phyloP scores from a whole-genome alignment of 2,888 invertebrate genomes.

The Gymnocheta viridis region DNA sequence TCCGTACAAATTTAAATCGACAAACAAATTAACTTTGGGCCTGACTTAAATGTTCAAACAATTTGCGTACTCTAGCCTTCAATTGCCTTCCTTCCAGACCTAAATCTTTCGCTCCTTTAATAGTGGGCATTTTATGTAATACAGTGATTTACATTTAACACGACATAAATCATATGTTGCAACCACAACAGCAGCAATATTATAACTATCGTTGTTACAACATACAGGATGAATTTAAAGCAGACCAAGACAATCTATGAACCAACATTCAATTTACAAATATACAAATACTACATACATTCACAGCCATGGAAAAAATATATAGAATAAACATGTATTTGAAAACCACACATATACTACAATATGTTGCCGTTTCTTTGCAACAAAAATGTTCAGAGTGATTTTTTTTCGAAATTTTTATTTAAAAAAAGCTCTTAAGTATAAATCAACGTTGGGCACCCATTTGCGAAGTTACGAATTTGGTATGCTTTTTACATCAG shows the following conservation, averaged over 20 bases:
- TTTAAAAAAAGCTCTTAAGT: too few relatives aligned
- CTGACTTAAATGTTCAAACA: constrained; percentile 53
- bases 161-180: constrained; percentile 76
- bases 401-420: too few relatives aligned
- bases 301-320: not conserved
- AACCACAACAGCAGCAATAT: constrained; percentile 70
- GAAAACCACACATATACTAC: constrained; percentile 46
- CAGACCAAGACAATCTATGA: constrained; percentile 10
- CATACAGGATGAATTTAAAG: constrained; percentile 21
- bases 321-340: constrained; percentile 47
- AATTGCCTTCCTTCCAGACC: not conserved
- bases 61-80: constrained; percentile 9
- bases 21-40: constrained; percentile 20
- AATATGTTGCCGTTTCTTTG: constrained; percentile 18
- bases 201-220: constrained; percentile 18
- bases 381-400: not conserved
- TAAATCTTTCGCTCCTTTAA: constrained; percentile 18
- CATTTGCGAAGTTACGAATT: too few relatives aligned
- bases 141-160: constrained; percentile 77
- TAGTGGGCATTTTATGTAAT: constrained; percentile 74
- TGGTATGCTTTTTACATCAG: too few relatives aligned
- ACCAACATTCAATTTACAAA: not conserved
- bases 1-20: not conserved
- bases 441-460: too few relatives aligned
- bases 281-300: not conserved